Conservation (phyloP, 2,113 vertebrate species). For the Scomber colias region DNA sequence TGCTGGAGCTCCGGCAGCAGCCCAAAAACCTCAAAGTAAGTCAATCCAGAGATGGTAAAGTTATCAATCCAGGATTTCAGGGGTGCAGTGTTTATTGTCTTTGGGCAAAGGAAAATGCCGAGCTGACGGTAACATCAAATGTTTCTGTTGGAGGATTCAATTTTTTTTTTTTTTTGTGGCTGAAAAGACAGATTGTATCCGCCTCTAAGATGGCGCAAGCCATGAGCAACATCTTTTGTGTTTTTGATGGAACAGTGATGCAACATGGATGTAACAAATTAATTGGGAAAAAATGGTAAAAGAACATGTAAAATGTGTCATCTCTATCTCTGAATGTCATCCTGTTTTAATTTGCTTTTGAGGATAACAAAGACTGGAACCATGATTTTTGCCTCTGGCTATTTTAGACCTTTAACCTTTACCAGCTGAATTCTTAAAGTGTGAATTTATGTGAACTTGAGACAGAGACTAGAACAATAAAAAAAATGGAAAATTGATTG, state of each 20-base stretch:
- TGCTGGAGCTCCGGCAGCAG: conserved; percentile 98
- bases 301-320: conserved; percentile 31
- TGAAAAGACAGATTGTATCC: conserved; percentile 20
- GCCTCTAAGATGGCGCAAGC: conserved; percentile 54
- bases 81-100: neutral
- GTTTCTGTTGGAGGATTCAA: neutral
- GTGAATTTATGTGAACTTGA: neutral
- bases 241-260: conserved; percentile 60
- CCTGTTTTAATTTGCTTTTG: conserved; percentile 25
- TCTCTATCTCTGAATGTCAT: conserved; percentile 20
- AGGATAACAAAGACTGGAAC: neutral
- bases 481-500: neutral
- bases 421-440: neutral
- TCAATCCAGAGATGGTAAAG: neutral
- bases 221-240: conserved; percentile 48
- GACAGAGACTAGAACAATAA: neutral
- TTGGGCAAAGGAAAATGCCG: neutral
- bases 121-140: neutral
- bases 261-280: conserved; percentile 67
- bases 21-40: conserved; percentile 98
- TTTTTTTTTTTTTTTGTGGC: conserved; percentile 2
- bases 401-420: conserved; percentile 32
- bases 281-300: conserved; percentile 21
- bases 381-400: neutral
- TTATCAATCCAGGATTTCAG: neutral